These are phyloP conservation scores for Nesidiocoris tenuis DNA, from an alignment of 2,888 invertebrate genomes.

Conservation along the genomic window DNA sequence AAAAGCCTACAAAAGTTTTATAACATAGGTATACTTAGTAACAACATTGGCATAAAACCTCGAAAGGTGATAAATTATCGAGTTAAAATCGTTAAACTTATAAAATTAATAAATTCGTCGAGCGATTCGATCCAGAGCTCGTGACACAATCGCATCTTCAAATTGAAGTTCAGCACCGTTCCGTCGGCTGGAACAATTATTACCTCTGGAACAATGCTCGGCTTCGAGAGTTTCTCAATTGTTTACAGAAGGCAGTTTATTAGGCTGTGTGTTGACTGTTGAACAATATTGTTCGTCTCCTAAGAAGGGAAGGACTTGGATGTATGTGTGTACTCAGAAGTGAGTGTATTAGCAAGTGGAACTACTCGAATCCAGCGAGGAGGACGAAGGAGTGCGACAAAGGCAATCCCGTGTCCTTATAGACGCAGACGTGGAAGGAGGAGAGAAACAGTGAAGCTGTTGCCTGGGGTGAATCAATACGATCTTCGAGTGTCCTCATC, in stretches of 20 bases:
- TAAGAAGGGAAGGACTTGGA: constrained; percentile 14
- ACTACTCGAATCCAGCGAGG: not conserved
- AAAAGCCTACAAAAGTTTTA: no score
- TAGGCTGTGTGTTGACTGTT: constrained; percentile 44
- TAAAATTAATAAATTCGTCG: no score
- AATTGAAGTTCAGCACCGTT: no score
- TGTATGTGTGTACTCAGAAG: not conserved
- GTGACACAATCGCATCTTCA: no score
- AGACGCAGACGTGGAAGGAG: not conserved
- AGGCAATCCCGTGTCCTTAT: constrained; percentile 45
- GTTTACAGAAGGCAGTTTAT: constrained; percentile 42
- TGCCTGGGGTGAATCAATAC: constrained; percentile 41
- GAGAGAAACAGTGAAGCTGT: not conserved
- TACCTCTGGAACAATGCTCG: not conserved
- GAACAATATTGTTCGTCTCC: constrained; percentile 41
- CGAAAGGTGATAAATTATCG: no score
- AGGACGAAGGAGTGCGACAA: constrained; percentile 36
- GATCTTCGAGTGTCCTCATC: constrained; percentile 43
- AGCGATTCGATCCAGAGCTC: no score
- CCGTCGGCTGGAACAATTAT: not conserved
- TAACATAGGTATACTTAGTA: no score
- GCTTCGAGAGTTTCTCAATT: constrained; percentile 15
- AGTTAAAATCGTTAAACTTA: no score
- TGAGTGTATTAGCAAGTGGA: constrained; percentile 7
- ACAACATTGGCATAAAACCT: no score